Conservation (phyloP, 2,888 invertebrate species). For the Bibio marci region DNA sequence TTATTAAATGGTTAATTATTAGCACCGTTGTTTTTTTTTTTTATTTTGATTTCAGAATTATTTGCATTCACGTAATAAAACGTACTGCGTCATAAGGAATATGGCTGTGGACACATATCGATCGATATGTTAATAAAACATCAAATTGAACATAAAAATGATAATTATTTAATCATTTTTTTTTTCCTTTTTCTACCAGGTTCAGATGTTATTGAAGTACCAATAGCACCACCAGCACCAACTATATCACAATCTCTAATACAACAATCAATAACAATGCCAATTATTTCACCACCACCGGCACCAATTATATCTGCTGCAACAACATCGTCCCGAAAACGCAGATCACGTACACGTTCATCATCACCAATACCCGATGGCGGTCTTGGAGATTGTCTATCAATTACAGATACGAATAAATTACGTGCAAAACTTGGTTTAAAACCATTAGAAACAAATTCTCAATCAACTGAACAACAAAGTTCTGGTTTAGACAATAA, state of each 20-base stretch:
- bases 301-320: conserved; percentile 8
- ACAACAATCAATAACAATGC: not conserved
- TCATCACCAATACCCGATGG: conserved; percentile 26
- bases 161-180: no score
- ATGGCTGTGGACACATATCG: no score
- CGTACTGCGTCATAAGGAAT: no score
- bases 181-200: conserved; percentile 13
- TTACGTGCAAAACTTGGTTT: conserved; percentile 83
- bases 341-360: conserved; percentile 13
- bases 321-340: conserved; percentile 5
- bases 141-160: no score
- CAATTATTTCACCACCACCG: conserved; percentile 4
- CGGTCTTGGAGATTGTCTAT: conserved; percentile 39
- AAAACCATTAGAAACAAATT: conserved; percentile 59
- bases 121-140: no score
- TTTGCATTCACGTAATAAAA: no score
- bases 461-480: conserved; percentile 14
- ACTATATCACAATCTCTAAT: conserved; percentile 7
- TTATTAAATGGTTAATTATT: no score
- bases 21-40: not conserved
- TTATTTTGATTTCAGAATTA: no score
- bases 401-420: conserved; percentile 73
- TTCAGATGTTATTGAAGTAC: conserved; percentile 29
- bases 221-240: conserved; percentile 17
- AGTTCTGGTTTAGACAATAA: no score